A percentile compares a stretch with the other conserved stretches of the same genome.
phyloP scores from a whole-genome alignment of 2,888 invertebrate species.

The Eristalis arbustorum region DNA sequence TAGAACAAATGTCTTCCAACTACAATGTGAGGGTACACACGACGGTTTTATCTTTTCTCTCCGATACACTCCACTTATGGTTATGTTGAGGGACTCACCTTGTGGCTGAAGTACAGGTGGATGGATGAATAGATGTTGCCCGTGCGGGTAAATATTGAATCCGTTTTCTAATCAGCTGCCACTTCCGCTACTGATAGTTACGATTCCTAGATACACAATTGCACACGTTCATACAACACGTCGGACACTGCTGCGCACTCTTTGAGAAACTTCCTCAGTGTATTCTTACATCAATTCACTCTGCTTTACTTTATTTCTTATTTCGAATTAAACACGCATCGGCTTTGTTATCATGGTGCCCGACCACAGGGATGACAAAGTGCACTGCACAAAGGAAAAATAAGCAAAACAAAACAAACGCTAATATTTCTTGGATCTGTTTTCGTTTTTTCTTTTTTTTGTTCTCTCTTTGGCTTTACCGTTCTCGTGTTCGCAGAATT shows the following conservation, averaged over 20 bases:
- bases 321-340: slow-evolving; percentile 38
- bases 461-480: slow-evolving; percentile 2
- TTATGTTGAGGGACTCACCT: slow-evolving; percentile 22
- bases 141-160: slow-evolving; percentile 8
- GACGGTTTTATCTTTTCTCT: not conserved
- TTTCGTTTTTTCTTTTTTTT: slow-evolving; percentile 16
- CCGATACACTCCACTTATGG: not conserved
- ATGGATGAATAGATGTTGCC: slow-evolving; percentile 34
- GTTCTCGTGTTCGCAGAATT: slow-evolving; percentile 15
- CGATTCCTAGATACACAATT: slow-evolving; percentile 18
- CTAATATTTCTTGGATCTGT: slow-evolving; percentile 11
- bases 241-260: not conserved
- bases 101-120: slow-evolving; percentile 47
- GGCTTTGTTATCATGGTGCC: slow-evolving; percentile 29
- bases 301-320: not conserved
- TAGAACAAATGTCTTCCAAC: not conserved
- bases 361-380: not conserved
- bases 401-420: slow-evolving; percentile 17
- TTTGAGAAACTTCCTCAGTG: not conserved
- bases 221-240: slow-evolving; percentile 12
- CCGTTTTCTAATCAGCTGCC: slow-evolving; percentile 55
- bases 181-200: slow-evolving; percentile 6
- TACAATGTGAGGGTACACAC: slow-evolving; percentile 5
- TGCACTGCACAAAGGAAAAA: slow-evolving; percentile 20
- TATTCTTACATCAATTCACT: slow-evolving; percentile 8